A percentile compares a stretch with the other conserved stretches of the same genome.
These are phyloP conservation scores for Drosophila parvula DNA, from an alignment of 1,140 invertebrate genomes.

Conservation along the genomic window DNA sequence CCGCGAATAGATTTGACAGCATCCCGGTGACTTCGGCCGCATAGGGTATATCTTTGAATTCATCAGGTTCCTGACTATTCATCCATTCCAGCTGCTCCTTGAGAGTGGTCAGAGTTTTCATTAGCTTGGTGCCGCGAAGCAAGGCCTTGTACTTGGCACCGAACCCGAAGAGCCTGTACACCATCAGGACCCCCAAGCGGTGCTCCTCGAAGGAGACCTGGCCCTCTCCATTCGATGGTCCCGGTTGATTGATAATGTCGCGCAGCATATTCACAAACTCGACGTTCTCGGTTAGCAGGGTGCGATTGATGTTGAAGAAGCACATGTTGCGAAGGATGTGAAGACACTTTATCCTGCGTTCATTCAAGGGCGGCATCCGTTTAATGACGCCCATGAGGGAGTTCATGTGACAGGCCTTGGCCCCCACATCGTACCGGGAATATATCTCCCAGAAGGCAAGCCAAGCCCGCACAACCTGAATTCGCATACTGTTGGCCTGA, in stretches of 20 bases:
- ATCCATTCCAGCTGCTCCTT: slow-evolving; percentile 18
- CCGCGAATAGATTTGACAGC: slow-evolving; percentile 12
- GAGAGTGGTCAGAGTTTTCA: slow-evolving; percentile 42
- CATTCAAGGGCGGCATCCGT: slow-evolving; percentile 15
- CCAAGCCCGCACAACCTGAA: slow-evolving; percentile 83
- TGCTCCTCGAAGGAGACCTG: slow-evolving; percentile 61
- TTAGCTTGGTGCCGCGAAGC: slow-evolving; percentile 66
- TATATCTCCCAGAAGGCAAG: slow-evolving; percentile 84
- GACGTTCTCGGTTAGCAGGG: slow-evolving; percentile 28
- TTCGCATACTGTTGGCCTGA: slow-evolving; percentile 74
- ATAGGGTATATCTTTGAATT: slow-evolving; percentile 4
- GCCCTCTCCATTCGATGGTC: neutral
- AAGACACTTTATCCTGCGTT: slow-evolving; percentile 46
- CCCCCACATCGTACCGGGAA: slow-evolving; percentile 83
- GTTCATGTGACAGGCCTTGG: slow-evolving; percentile 57
- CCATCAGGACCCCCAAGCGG: slow-evolving; percentile 44
- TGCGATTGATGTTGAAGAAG: slow-evolving; percentile 60
- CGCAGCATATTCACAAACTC: slow-evolving; percentile 59
- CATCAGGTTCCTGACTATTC: slow-evolving; percentile 6
- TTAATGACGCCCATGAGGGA: slow-evolving; percentile 50
- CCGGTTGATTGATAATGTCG: slow-evolving; percentile 44
- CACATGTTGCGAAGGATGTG: slow-evolving; percentile 78
- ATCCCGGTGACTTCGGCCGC: slow-evolving; percentile 21
- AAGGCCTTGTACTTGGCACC: slow-evolving; percentile 64
- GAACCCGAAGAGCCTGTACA: slow-evolving; percentile 74